phyloP scores from a whole-genome alignment of 2,888 invertebrate genomes.

The Epiblema foenella region DNA sequence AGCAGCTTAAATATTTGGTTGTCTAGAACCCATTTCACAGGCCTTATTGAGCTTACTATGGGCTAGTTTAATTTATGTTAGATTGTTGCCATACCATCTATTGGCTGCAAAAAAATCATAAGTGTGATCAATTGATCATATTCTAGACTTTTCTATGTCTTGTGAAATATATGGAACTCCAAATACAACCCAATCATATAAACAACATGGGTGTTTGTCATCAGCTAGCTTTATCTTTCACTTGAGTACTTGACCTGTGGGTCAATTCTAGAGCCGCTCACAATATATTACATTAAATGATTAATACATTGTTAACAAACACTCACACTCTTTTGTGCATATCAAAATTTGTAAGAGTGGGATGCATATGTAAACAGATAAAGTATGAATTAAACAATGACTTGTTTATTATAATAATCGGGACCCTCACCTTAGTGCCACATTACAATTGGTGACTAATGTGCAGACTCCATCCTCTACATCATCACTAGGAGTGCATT shows the following conservation, averaged over 20 bases:
- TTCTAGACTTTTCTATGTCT: background rate
- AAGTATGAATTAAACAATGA: background rate
- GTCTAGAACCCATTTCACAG: too few relatives aligned
- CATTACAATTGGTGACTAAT: conserved; percentile 61
- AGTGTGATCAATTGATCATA: background rate
- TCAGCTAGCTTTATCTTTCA: conserved; percentile 26
- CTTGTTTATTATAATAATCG: background rate
- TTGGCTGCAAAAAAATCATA: background rate
- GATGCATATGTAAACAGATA: background rate
- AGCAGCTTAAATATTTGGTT: too few relatives aligned
- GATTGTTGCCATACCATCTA: too few relatives aligned
- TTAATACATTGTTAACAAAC: background rate
- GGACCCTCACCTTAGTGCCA: conserved; percentile 66
- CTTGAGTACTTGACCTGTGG: conserved; percentile 43
- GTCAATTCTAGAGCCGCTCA: background rate
- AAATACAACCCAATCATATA: background rate
- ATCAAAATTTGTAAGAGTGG: background rate
- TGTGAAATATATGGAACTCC: background rate
- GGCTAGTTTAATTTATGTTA: too few relatives aligned
- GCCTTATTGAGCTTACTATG: too few relatives aligned
- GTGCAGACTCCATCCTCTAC: conserved; percentile 62
- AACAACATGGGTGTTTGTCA: background rate
- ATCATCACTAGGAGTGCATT: conserved; percentile 60
- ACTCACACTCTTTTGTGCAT: background rate
- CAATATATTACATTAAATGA: background rate